phyloP scores from a whole-genome alignment of 2,113 vertebrate species.

The Oryzias woworae region DNA sequence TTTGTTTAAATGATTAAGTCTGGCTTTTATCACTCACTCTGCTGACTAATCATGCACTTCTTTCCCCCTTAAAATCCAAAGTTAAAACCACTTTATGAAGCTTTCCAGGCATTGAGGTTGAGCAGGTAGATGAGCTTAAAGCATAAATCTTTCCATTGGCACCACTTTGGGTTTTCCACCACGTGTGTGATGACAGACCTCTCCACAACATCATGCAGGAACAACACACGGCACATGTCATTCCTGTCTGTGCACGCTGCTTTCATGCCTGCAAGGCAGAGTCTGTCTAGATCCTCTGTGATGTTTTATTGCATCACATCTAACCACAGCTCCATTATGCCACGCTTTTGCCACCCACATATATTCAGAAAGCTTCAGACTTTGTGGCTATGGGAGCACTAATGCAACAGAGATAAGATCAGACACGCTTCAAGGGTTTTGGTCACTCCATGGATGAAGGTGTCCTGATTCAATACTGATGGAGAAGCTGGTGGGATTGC shows the following conservation, averaged over 20 bases:
- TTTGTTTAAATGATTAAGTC: too few relatives aligned
- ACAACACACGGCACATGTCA: constrained; percentile 9
- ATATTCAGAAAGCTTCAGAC: constrained; percentile 10
- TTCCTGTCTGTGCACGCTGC: constrained; percentile 26
- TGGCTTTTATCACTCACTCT: too few relatives aligned
- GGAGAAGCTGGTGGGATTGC: constrained; percentile 27
- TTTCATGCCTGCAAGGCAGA: constrained; percentile 10
- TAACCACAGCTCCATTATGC: neutral
- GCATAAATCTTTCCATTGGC: constrained; percentile 16
- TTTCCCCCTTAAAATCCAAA: too few relatives aligned
- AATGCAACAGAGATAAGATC: constrained; percentile 22
- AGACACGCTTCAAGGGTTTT: constrained; percentile 5
- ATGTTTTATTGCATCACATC: neutral
- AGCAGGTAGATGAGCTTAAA: constrained; percentile 3
- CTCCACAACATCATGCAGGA: constrained; percentile 12
- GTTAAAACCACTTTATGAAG: too few relatives aligned
- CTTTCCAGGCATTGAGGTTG: too few relatives aligned
- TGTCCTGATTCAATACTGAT: constrained; percentile 48
- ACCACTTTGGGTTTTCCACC: constrained; percentile 4
- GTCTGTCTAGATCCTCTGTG: neutral
- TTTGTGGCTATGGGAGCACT: constrained; percentile 16
- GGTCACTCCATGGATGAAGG: constrained; percentile 38
- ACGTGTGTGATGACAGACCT: constrained; percentile 6
- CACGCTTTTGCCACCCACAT: neutral
- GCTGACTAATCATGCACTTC: too few relatives aligned